A percentile compares a stretch with the other conserved stretches of the same genome.
These are phyloP conservation scores for Dastarcus helophoroides DNA, from an alignment of 2,888 invertebrate species.

Conservation along the genomic window DNA sequence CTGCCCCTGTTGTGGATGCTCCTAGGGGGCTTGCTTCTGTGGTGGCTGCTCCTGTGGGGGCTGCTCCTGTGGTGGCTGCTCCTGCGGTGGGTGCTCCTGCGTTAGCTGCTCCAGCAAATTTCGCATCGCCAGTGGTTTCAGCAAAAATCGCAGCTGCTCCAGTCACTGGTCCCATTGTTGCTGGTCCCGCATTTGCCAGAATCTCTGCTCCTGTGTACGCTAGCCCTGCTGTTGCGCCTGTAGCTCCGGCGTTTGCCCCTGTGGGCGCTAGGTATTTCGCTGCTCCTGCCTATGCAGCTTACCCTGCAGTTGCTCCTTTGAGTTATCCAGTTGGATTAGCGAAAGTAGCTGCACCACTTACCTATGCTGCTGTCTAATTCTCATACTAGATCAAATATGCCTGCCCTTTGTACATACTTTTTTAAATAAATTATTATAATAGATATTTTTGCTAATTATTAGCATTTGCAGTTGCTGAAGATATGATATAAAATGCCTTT, in stretches of 20 bases:
- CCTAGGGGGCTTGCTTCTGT: constrained; percentile 6
- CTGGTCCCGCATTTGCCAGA: constrained; percentile 5
- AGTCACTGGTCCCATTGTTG: constrained; percentile 12
- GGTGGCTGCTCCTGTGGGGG: constrained; percentile 12
- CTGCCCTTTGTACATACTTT: too few relatives aligned
- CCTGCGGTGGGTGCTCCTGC: too few relatives aligned
- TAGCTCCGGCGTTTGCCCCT: constrained; percentile 14
- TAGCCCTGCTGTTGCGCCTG: constrained; percentile 5
- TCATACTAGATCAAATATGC: too few relatives aligned
- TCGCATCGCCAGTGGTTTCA: constrained; percentile 11
- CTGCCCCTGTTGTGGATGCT: constrained; percentile 20
- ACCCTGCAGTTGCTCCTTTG: constrained; percentile 15
- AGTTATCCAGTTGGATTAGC: constrained; percentile 13
- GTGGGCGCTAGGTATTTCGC: constrained; percentile 18
- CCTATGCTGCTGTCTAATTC: constrained; percentile 9
- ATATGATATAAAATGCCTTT: too few relatives aligned
- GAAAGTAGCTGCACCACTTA: constrained; percentile 8
- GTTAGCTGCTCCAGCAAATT: constrained; percentile 19
- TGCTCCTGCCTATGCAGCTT: constrained; percentile 14
- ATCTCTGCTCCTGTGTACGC: constrained; percentile 13
- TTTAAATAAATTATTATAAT: too few relatives aligned
- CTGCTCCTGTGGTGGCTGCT: constrained; percentile 5
- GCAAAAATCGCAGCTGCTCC: constrained; percentile 15
- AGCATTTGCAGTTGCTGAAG: too few relatives aligned
- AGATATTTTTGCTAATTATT: too few relatives aligned